Evolutionary conservation across 2,888 invertebrate genomes (phyloP), one percentile per base, ranked within the genome.

Genomic region (Chrysopilus asiliformis): DNA sequence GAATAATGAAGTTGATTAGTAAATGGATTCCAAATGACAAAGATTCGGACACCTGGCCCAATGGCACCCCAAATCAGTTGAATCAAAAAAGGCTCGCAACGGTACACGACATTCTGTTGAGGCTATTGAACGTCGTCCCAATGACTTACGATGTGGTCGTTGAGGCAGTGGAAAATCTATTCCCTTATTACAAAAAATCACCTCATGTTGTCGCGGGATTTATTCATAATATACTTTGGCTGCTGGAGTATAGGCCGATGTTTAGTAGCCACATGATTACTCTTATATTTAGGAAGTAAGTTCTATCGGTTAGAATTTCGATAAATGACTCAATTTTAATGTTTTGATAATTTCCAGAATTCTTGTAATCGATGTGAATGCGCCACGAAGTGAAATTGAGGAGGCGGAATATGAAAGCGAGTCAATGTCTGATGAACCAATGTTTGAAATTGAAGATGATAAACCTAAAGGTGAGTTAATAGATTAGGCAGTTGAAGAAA

Each of bases 131-230:
- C 3, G 54, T 57, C 2, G 57, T 64, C 27, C 79, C 79, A 13
- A 70, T 77, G 72, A 74, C 79, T 16, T 74, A 72, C 49, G 76
- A 79, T 42, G 58, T 82, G 15, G 58, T 89, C 13, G 55, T 82
- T 47, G 71, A 77, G 31, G 66, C 72, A 9, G 60, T 86, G 13
- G 65, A 68, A 37, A 66, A 68, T 3, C 65, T 70, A 32, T 90
- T 79, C 59, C 93, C 93, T 0, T 91, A 85, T 56, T 71, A 76
- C 54, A 79, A 75, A 50, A 74, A 71, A 38, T 68, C 76, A 1
- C 63, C 75, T 4, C 74, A 75, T 49, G 56, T 70, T 2, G 80
- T 85, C 45, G 77, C 80, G 50, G 72, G 78, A 9, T 93, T 81
- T 58, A 57, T 86, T 13, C 73, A 79, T 52, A 87, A 89, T 59